Base-by-base conservation (phyloP, 2,113 vertebrate genomes). In the Forbesichthys agassizii region DNA sequence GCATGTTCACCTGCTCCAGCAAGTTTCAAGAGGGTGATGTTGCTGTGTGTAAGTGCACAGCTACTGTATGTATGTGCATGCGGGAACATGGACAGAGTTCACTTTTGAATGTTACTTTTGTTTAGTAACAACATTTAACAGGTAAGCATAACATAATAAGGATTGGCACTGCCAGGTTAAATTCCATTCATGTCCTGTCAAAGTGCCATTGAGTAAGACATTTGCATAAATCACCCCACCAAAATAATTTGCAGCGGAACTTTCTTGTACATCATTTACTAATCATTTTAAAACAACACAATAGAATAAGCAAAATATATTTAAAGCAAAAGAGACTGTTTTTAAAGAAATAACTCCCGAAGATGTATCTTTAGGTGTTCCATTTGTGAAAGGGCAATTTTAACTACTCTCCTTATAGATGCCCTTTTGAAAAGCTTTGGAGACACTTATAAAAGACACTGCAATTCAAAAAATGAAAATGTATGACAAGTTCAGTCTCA, bases 1-100 rank as follows among this genome's bases (percentile, higher is more conserved):
- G 80, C 66, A 84, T 81, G 85, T 90, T 84, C 90, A 90, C 88
- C 90, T 90, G 88, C 86, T 87, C 81, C n/a, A 4, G 82, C 66
- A 79, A 86, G 80, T 86, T 84, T 82, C 65, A 74, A 74, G 81
- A 82, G 69, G 68, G 59, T 69, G 52, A 62, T 59, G 56, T 61
- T 74, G 79, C 55, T 61, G 48, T 49, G 48, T 36, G 57, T 51
- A 27, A 36, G 47, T 49, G 46, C 36, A 27, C 33, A 13, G 4
- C 46, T 51, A 20, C 20, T 20, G 20, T 20, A 48, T 60, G 47
- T 69, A 48, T 42, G 67, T 52, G 56, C 59, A 51, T 56, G 60
- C 52, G 51, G 46, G 61, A 46, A 33, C 62, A 53, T 20, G 13
- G 13, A 53, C 27, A 27, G 2, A 27, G 27, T 27, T 27, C 27